Evolutionary conservation across 2,888 invertebrate genomes (phyloP), one percentile per base, ranked within the genome.

Genomic region (Ptychoptera contaminata): DNA sequence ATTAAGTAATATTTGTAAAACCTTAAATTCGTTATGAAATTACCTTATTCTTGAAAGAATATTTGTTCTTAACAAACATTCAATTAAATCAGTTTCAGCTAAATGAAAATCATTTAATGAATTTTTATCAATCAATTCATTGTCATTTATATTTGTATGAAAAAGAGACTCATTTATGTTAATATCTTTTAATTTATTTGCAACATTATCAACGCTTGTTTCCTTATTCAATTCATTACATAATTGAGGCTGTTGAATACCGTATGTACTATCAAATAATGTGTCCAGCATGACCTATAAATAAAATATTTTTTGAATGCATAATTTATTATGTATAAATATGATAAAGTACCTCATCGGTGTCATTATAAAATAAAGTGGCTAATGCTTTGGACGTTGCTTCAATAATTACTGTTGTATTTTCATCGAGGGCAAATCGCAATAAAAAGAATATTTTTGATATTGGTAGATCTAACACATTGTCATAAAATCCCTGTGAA

Each of bases 41-140:
- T 61, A 77, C 71, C 73, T 70, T 42, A 84, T 72, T 50, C 92
- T 74, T 49, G 78, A 74, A 16, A 90, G 62, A 50, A 92, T 76
- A 58, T 86, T 79, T 10, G 84, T 82, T 53, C 87, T 71, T 14
- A 81, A 56, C 23, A 82, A 65, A 49, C 82, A 80, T 52, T 78
- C 72, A 35, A 90, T 71, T 5, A 92, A 67, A 69, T 93, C 90
- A 30, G 79, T 73, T 67, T 88, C 86, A 8, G 84, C 79, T 44
- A 93, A 64, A 61, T 92, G 85, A 56, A 82, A 82, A 65, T 94
- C 93, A 57, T 86, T 87, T 51, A 88, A 70, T 47, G 82, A 82
- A 44, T 67, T 68, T 44, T 74, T 72, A 50, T 74, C 72, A 9
- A 62, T 63, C 0, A 65, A 60, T 46, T 63, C 62, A 31, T 54